These are phyloP conservation scores for Taenaris catops DNA, from an alignment of 2,888 invertebrate genomes.

Conservation along the genomic window DNA sequence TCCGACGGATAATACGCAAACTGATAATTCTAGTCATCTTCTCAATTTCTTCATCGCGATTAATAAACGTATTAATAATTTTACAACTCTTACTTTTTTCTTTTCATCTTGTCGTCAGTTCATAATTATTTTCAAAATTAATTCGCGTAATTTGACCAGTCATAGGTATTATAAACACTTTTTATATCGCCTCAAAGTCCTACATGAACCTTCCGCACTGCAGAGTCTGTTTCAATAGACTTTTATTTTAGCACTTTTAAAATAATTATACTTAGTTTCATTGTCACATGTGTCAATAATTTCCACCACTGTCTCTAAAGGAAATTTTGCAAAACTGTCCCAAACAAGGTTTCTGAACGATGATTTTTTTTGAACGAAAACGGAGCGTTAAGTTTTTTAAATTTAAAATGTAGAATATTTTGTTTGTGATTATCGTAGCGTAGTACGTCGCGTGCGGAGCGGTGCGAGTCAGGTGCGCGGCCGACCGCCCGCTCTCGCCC, in stretches of 20 bases:
- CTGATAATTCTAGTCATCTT: constrained; percentile 54
- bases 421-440: constrained; percentile 57
- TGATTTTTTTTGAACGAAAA: constrained; percentile 29
- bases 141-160: constrained; percentile 55
- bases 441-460: constrained; percentile 60
- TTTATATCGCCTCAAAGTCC: constrained; percentile 60
- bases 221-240: constrained; percentile 56
- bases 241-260: constrained; percentile 23
- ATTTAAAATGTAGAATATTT: constrained; percentile 36
- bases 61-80: constrained; percentile 22
- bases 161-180: constrained; percentile 72
- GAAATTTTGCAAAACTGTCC: constrained; percentile 19
- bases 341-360: constrained; percentile 30
- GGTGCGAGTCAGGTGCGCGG: constrained; percentile 69
- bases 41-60: constrained; percentile 43
- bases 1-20: constrained; percentile 56
- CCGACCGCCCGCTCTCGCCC: constrained; percentile 79
- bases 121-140: constrained; percentile 50
- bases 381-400: constrained; percentile 23
- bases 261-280: constrained; percentile 16
- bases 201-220: constrained; percentile 70
- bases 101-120: constrained; percentile 62
- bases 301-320: constrained; percentile 40
- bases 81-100: constrained; percentile 59
- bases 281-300: constrained; percentile 15